Evolutionary conservation across 2,888 invertebrate species (phyloP), one percentile per base, ranked within the genome.

Genomic region (Acheta domesticus): DNA sequence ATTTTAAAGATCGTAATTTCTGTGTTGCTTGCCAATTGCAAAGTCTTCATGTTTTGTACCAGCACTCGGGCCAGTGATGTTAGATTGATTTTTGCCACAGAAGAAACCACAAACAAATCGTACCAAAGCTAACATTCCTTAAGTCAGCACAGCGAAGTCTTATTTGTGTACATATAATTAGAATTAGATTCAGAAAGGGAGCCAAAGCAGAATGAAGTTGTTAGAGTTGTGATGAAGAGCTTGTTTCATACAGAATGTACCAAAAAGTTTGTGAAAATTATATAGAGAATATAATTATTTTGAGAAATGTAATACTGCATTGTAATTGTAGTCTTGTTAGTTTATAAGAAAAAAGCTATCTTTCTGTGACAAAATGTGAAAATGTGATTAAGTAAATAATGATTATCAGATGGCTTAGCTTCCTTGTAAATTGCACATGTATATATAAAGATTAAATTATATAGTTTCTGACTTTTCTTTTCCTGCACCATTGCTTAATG

Each of bases 51-150:
- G 36, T n/a, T 36, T 19, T n/a, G 48, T 76, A 48, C 48, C 48
- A 36, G 76, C 76, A 76, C 76, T 76, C 48, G 19, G 21, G 48
- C 76, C 48, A 76, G 76, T 76, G 76, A 76, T 48, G 21, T 62
- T 62, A 14, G n/a, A n/a, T 62, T 62, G 62, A 19, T 16, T 62
- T 62, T 19, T n/a, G n/a, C 14, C 62, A 62, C 14, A 62, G 16
- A 62, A 62, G 36, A 62, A 19, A 62, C 62, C 62, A 62, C 62
- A 78, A 79, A 78, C 36, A 74, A 79, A 78, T 49, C 49, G 91
- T 91, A 91, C 91, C 91, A 92, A 92, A 92, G 91, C 91, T 91
- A 91, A 91, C 91, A 92, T 91, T 92, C 91, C 91, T 91, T 89
- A 90, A 82, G 80, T 80, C 81, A 82, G 49, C 79, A 79, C 78